These are phyloP conservation scores for Latrodectus geometricus DNA, from an alignment of 1,140 invertebrate genomes.

Conservation along the genomic window DNA sequence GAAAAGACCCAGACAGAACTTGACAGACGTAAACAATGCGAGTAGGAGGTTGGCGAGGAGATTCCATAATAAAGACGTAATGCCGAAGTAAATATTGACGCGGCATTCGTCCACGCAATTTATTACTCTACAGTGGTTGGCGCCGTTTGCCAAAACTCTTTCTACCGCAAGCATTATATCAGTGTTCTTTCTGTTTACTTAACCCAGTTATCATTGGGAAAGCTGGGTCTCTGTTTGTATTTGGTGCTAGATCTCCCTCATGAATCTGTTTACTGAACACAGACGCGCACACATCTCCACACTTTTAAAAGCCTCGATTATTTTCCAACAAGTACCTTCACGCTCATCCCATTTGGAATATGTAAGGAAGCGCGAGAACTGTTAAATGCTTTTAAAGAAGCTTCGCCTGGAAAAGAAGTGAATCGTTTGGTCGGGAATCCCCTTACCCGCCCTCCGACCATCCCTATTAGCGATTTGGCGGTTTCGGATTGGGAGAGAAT, in stretches of 20 bases:
- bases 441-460: conserved; percentile 1
- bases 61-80: conserved; percentile 63
- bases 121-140: conserved; percentile 56
- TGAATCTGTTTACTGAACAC: conserved; percentile 59
- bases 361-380: conserved; percentile 49
- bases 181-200: conserved; percentile 60
- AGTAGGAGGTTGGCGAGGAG: conserved; percentile 3
- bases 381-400: conserved; percentile 61
- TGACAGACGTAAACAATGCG: conserved; percentile 55
- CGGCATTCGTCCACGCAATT: conserved; percentile 60
- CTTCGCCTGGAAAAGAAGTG: conserved; percentile 11
- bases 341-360: conserved; percentile 48
- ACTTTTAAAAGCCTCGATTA: conserved; percentile 54
- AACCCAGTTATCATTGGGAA: conserved; percentile 59
- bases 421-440: conserved; percentile 8
- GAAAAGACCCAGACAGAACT: background rate
- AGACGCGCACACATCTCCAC: conserved; percentile 18
- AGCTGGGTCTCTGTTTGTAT: conserved; percentile 55
- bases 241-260: conserved; percentile 57
- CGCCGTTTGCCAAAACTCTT: conserved; percentile 59
- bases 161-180: conserved; percentile 61
- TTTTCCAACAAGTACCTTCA: conserved; percentile 56
- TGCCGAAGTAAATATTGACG: conserved; percentile 62
- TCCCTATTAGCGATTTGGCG: conserved; percentile 52
- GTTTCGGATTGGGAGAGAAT: conserved; percentile 10